Conservation (phyloP, 2,888 invertebrate species). For the Ochropleura leucogaster region DNA sequence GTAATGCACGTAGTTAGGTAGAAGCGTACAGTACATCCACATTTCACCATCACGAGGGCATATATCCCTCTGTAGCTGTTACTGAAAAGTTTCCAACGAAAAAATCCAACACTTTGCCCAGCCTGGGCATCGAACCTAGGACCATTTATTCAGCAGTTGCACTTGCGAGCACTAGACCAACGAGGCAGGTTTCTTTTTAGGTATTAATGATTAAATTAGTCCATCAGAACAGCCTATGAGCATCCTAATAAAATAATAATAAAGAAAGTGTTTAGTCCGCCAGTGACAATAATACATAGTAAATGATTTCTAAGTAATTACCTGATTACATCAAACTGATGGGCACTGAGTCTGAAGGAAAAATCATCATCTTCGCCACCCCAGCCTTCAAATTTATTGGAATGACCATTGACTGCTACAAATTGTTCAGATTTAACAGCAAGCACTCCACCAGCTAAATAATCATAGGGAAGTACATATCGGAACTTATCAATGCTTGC, state of each 20-base stretch:
- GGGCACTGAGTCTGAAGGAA: slow-evolving; percentile 70
- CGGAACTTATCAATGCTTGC: slow-evolving; percentile 95
- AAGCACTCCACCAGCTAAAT: slow-evolving; percentile 80
- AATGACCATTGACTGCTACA: slow-evolving; percentile 80
- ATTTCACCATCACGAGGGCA: neutral
- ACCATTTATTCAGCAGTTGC: neutral
- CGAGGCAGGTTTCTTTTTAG: neutral
- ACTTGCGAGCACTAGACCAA: neutral
- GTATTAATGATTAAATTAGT: neutral
- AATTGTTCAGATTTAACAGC: slow-evolving; percentile 81
- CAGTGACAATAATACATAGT: neutral
- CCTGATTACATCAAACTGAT: slow-evolving; percentile 78
- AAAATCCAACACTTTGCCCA: neutral
- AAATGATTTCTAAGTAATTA: slow-evolving; percentile 46
- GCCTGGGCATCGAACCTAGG: neutral
- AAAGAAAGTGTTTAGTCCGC: neutral
- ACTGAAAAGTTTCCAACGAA: neutral
- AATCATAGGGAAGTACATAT: slow-evolving; percentile 64
- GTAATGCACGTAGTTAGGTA: neutral
- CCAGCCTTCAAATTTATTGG: slow-evolving; percentile 84
- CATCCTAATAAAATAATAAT: neutral
- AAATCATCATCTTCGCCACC: slow-evolving; percentile 89
- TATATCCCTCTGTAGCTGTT: neutral
- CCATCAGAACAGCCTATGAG: neutral
- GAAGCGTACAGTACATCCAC: neutral